These are phyloP conservation scores for Sebastes aleutianus DNA, from an alignment of 2,797 vertebrate species.

Conservation along the genomic window DNA sequence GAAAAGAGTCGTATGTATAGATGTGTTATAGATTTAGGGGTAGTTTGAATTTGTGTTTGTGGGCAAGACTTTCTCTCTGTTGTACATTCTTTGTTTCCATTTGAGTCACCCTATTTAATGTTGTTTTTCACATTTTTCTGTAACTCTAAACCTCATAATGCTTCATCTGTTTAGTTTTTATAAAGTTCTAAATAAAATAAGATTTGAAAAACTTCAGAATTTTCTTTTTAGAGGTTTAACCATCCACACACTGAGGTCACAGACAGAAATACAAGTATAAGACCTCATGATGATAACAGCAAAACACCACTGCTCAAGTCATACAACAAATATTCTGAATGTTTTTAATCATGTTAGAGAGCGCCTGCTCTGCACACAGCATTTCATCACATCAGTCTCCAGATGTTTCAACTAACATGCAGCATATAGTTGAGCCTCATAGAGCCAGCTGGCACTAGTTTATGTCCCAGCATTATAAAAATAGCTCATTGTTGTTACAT, in stretches of 20 bases:
- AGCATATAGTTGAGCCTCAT: neutral
- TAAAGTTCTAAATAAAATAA: constrained; percentile 69
- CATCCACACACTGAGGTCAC: neutral
- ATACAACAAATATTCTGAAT: neutral
- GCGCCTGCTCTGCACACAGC: neutral
- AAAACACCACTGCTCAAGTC: neutral
- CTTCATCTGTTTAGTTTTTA: constrained; percentile 52
- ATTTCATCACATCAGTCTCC: constrained; percentile 10
- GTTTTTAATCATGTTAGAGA: neutral
- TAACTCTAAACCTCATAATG: constrained; percentile 35
- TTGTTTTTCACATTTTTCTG: constrained; percentile 57
- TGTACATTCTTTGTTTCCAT: constrained; percentile 72
- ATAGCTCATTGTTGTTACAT: constrained; percentile 18
- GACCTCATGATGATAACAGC: neutral
- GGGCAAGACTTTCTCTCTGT: constrained; percentile 48
- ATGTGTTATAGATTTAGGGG: constrained; percentile 62
- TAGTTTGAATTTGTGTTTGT: constrained; percentile 49
- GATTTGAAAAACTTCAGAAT: constrained; percentile 18
- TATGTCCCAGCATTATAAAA: constrained; percentile 1
- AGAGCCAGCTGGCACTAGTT: constrained; percentile 26
- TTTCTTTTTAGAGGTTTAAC: neutral
- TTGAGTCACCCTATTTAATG: constrained; percentile 70
- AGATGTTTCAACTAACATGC: constrained; percentile 28
- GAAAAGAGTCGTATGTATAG: constrained; percentile 68
- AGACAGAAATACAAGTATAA: neutral